Conservation (phyloP, 2,888 invertebrate species). For the Itoplectis maculator region DNA sequence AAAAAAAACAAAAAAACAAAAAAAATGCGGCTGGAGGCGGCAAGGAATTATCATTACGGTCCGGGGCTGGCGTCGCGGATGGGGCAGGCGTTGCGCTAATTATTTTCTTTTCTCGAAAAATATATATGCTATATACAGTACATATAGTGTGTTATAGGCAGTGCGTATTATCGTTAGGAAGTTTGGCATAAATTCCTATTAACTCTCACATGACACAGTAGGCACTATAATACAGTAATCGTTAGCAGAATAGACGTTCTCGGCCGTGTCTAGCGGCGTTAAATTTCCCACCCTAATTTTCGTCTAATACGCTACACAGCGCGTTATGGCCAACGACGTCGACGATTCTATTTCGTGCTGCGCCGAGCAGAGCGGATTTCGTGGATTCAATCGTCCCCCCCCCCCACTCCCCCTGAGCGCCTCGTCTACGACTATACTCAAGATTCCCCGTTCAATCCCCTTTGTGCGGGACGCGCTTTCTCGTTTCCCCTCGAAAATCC, state of each 20-base stretch:
- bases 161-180: conserved; percentile 42
- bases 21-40: conserved; percentile 15
- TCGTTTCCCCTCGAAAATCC: conserved; percentile 22
- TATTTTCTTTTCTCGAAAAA: conserved; percentile 46
- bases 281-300: conserved; percentile 43
- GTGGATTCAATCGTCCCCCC: conserved; percentile 18
- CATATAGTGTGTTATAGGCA: conserved; percentile 35
- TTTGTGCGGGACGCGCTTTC: background rate
- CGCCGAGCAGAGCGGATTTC: conserved; percentile 2
- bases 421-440: background rate
- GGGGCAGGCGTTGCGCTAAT: conserved; percentile 6
- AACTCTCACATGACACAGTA: conserved; percentile 46
- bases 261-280: conserved; percentile 31
- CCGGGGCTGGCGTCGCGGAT: background rate
- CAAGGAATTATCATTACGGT: background rate
- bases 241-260: conserved; percentile 48
- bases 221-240: conserved; percentile 49
- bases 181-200: conserved; percentile 36
- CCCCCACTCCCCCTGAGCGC: background rate
- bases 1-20: conserved; percentile 1
- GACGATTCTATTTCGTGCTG: conserved; percentile 31
- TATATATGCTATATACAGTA: conserved; percentile 56
- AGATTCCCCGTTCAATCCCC: conserved; percentile 10
- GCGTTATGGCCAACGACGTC: conserved; percentile 36
- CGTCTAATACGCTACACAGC: conserved; percentile 36